Evolutionary conservation across 2,888 invertebrate genomes (phyloP), one percentile per base, ranked within the genome.

Genomic region (Megalurothrips usitatus): DNA sequence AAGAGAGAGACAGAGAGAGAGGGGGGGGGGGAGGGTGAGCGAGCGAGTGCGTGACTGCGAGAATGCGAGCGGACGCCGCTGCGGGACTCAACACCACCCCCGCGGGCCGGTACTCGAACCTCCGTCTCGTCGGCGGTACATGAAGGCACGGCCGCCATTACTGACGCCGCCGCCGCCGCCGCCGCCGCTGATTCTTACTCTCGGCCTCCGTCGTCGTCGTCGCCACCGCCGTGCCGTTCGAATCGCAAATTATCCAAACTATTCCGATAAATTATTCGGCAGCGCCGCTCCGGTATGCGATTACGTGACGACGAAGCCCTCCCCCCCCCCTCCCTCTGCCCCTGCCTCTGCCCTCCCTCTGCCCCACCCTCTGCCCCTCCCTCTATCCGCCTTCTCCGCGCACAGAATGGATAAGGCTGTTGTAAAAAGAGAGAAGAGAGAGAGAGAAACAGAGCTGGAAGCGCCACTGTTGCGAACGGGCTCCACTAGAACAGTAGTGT

Each of bases 241-340:
- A 75, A 19, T 58, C 68, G 68, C 68, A 26, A 58, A 75, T 75
- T 75, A 75, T 75, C 68, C 68, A 75, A 75, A 75, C 68, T 75
- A 75, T 75, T 75, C 68, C 68, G 68, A 75, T 75, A 75, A 75
- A 75, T 75, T 75, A 26, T 26, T 75, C 68, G 68, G 68, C 68
- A 11, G 68, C 23, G 58, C 58, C 11, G 68, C 26, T 26, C 68
- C 23, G 68, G 68, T 23, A 68, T 68, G 68, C 68, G 68, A 19
- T 58, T 17, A 58, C 58, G 58, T 58, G 58, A 52, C 58, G 58
- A 58, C 58, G 19, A 2, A 52, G 6, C 10, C 19, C 58, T 58
- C 4, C 14, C 6, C 19, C 14, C 58, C 1, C 19, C 58, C 34
- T 43, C 34, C 6, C 34, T 43, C 34, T 43, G 3, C 6, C 34